These are phyloP conservation scores for Nymphalis urticae DNA, from an alignment of 2,888 invertebrate genomes.

Conservation along the genomic window DNA sequence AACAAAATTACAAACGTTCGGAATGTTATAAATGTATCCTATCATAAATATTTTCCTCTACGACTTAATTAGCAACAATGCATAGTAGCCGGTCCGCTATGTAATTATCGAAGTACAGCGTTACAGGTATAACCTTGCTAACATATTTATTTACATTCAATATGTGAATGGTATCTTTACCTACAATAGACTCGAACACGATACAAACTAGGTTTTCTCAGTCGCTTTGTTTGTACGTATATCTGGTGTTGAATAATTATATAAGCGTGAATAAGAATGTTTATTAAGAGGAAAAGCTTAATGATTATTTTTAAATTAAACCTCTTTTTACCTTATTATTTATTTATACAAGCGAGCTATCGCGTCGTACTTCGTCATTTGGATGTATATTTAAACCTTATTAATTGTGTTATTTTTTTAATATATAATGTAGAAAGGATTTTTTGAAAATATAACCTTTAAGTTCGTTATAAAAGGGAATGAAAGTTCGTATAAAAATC, in stretches of 20 bases:
- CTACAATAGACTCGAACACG: slow-evolving; percentile 9
- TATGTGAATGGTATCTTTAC: slow-evolving; percentile 32
- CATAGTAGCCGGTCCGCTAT: slow-evolving; percentile 50
- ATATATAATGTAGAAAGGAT: too few relatives aligned
- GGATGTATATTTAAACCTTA: too few relatives aligned
- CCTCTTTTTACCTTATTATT: background rate
- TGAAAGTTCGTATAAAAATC: too few relatives aligned
- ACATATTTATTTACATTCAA: slow-evolving; percentile 57
- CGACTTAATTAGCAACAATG: slow-evolving; percentile 44
- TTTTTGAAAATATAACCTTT: too few relatives aligned
- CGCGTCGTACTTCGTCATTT: background rate
- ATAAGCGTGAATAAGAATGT: background rate
- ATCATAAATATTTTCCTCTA: slow-evolving; percentile 43
- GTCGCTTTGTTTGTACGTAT: background rate
- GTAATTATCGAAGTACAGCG: slow-evolving; percentile 64
- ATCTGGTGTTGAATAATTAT: background rate
- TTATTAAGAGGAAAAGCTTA: background rate
- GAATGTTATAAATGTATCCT: slow-evolving; percentile 34
- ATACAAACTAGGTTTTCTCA: background rate
- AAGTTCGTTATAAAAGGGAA: too few relatives aligned
- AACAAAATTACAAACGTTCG: slow-evolving; percentile 29
- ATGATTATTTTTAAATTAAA: background rate
- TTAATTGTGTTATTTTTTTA: too few relatives aligned
- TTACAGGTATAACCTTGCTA: slow-evolving; percentile 66
- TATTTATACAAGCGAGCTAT: background rate